Base-by-base conservation (phyloP, 2,888 invertebrate species). In the Crossocerus cetratus region DNA sequence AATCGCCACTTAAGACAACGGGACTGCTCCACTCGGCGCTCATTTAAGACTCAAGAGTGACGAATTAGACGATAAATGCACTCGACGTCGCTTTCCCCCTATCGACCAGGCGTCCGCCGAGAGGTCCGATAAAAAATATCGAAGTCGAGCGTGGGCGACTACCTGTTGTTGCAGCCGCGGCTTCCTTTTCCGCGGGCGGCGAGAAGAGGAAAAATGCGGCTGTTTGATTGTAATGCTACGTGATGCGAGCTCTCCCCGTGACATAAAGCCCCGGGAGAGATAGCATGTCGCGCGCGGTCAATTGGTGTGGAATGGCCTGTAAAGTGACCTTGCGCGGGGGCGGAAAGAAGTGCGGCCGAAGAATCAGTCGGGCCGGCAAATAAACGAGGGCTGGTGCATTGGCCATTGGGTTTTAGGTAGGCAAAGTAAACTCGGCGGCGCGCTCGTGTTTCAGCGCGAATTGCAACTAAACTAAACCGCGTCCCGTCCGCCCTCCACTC, bases 381-480 rank as follows among this genome's bases (percentile, higher is more conserved):
- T 65, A 69, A 76, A 74, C 74, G 70, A 70, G 67, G 45, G 61
- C 44, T 53, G 61, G 65, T 61, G 55, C 42, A 70, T 60, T 70
- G 60, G 32, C 59, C 56, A 49, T 49, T 49, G 62, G 66, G 71
- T 76, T 74, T 74, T 76, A 74, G 67, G 65, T 63, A 71, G 65
- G 64, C 75, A 63, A 66, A 75, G 69, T 69, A 80, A 80, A 73
- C 70, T 70, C 74, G 78, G 67, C 75, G 74, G 73, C 71, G 66
- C 71, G 58, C 59, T 72, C 75, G 60, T 43, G 76, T 75, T 74
- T 74, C 72, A 71, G 78, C 72, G 83, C 75, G 80, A 85, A 83
- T 84, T 83, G 86, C 85, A 84, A 83, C 83, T 83, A 85, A 84
- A 84, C 82, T 81, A 81, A 84, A 84, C 82, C 86, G 79, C 84